A percentile compares a stretch with the other conserved stretches of the same genome.
Evolutionary conservation across 2,113 vertebrate genomes (phyloP).

Genomic region (Phylloscopus trochiloides): DNA sequence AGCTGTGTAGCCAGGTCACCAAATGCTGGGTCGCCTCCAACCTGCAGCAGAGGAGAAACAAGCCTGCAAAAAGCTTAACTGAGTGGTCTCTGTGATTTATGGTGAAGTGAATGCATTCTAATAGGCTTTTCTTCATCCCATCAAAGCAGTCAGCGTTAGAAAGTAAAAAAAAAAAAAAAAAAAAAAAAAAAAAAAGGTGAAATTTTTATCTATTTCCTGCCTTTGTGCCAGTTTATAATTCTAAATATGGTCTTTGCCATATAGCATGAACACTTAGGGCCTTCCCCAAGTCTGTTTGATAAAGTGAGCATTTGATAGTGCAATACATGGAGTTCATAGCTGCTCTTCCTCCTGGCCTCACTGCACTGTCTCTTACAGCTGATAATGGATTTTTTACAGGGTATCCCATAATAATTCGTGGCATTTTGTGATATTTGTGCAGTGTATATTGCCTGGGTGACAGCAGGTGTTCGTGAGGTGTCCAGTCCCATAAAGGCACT

Average conservation of each 20-base stretch:
- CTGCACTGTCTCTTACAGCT: not conserved
- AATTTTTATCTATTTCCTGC: not conserved
- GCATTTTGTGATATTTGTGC: not conserved
- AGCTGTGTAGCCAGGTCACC: not conserved
- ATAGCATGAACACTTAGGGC: not conserved
- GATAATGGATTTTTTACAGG: not conserved
- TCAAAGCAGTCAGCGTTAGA: not conserved
- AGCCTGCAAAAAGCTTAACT: not conserved
- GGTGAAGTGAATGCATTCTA: not conserved
- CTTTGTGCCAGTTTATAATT: not conserved
- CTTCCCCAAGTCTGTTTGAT: not conserved
- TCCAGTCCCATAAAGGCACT: not conserved
- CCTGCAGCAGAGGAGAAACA: not conserved
- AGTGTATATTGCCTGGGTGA: not conserved
- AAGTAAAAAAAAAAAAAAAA: not conserved
- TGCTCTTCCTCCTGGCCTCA: not conserved
- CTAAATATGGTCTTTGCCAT: not conserved
- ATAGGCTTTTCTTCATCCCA: not conserved
- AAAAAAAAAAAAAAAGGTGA: not conserved
- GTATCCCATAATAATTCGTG: not conserved
- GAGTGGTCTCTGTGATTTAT: not conserved
- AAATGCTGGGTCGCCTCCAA: not conserved
- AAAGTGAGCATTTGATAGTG: not conserved
- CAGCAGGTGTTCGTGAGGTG: not conserved
- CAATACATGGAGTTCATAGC: not conserved